A percentile compares a stretch with the other conserved stretches of the same genome.
Evolutionary conservation across 2,888 invertebrate species (phyloP).

Genomic region (Phorcus lineatus): DNA sequence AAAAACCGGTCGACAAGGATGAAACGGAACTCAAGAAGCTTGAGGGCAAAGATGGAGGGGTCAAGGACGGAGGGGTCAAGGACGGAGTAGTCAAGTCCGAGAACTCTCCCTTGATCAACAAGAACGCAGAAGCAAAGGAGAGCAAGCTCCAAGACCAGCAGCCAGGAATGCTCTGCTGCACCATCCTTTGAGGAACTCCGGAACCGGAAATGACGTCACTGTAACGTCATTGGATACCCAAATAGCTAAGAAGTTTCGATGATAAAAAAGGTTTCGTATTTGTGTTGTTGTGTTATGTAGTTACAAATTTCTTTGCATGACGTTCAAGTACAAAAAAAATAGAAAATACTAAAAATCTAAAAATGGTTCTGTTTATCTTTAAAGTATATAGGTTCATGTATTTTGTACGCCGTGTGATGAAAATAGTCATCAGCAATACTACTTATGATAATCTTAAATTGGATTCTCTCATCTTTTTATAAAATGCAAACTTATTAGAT

Average conservation of each 20-base stretch:
- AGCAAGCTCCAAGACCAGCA: constrained; percentile 29
- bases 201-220: neutral
- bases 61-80: constrained; percentile 23
- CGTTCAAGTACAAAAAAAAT: neutral
- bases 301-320: neutral
- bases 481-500: too few species aligned
- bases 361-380: too few species aligned
- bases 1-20: neutral
- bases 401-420: too few species aligned
- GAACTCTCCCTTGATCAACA: constrained; percentile 14
- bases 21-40: neutral
- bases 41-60: neutral
- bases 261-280: too few species aligned
- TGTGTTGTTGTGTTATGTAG: neutral
- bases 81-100: constrained; percentile 20
- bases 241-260: too few species aligned
- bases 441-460: too few species aligned
- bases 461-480: too few species aligned
- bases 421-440: too few species aligned
- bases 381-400: too few species aligned
- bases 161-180: constrained; percentile 35
- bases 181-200: constrained; percentile 24
- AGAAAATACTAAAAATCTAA: neutral
- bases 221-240: neutral
- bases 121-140: constrained; percentile 23